phyloP scores from a whole-genome alignment of 30 jellyfish, hydroid and myxozoan species.

The Hydractinia symbiolongicarpus region DNA sequence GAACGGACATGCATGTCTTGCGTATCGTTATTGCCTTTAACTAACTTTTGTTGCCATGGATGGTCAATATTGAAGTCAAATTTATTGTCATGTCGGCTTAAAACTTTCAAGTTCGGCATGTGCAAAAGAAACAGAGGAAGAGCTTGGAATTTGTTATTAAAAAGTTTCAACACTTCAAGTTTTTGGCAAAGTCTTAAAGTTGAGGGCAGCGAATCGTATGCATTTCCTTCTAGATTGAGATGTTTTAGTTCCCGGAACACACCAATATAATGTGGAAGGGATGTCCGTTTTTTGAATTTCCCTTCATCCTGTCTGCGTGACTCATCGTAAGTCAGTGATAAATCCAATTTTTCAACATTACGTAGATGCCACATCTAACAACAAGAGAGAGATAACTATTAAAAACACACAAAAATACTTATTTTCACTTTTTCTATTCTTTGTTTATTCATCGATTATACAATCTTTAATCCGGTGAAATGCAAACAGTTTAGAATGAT shows the following conservation, averaged over 20 bases:
- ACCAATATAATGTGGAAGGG: slow-evolving; percentile 20
- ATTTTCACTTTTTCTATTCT: too few species aligned
- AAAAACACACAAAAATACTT: neutral
- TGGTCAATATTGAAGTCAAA: neutral
- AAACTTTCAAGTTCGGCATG: neutral
- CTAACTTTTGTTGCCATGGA: neutral
- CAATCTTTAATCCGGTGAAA: neutral
- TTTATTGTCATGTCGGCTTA: neutral
- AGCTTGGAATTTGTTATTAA: neutral
- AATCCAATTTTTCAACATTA: neutral
- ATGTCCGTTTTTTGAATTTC: neutral
- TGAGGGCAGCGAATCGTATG: neutral
- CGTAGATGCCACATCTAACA: neutral
- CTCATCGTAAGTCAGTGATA: too few species aligned
- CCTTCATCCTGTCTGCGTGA: neutral
- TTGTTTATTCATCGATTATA: too few species aligned
- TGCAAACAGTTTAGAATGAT: neutral
- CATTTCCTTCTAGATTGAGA: neutral
- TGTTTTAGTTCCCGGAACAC: neutral
- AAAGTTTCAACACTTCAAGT: slow-evolving; percentile 19
- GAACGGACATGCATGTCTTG: neutral
- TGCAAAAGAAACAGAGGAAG: slow-evolving; percentile 9
- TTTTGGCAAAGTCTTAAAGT: slow-evolving; percentile 6
- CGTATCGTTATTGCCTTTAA: neutral
- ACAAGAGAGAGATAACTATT: neutral